phyloP scores from a whole-genome alignment of 2,113 vertebrate genomes.

The Oxyura jamaicensis region DNA sequence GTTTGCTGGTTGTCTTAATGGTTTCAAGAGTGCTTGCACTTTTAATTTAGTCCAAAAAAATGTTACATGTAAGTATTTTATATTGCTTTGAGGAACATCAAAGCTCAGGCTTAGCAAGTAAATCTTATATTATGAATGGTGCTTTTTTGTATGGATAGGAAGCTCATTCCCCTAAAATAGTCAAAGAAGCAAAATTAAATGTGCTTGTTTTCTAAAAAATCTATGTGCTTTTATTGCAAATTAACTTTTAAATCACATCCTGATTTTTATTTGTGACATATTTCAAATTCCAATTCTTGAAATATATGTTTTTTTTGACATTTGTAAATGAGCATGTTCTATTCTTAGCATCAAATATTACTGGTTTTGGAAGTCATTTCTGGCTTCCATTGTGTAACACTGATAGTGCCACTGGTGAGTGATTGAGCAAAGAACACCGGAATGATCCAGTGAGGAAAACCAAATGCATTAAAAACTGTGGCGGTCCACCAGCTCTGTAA shows the following conservation, averaged over 20 bases:
- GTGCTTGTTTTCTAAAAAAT: neutral
- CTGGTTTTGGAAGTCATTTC: neutral
- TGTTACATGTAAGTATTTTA: neutral
- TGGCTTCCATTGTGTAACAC: constrained; percentile 14
- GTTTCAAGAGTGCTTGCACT: constrained; percentile 14
- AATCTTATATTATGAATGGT: neutral
- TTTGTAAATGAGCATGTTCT: constrained; percentile 8
- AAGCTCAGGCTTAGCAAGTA: constrained; percentile 21
- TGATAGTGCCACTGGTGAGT: neutral
- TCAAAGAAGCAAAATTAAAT: neutral
- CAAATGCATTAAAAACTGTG: neutral
- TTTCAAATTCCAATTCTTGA: neutral
- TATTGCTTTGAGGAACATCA: constrained; percentile 17
- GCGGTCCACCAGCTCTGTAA: neutral
- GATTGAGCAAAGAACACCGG: neutral
- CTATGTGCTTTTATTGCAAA: neutral
- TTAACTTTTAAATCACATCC: neutral
- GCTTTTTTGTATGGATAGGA: constrained; percentile 4
- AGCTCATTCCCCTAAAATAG: neutral
- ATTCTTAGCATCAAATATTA: neutral
- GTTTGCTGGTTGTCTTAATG: neutral
- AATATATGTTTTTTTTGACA: neutral
- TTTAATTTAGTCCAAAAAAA: neutral
- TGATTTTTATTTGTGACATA: neutral
- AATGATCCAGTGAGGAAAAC: neutral